phyloP scores from a whole-genome alignment of 2,113 vertebrate genomes.

The cat (Felis catus) region DNA sequence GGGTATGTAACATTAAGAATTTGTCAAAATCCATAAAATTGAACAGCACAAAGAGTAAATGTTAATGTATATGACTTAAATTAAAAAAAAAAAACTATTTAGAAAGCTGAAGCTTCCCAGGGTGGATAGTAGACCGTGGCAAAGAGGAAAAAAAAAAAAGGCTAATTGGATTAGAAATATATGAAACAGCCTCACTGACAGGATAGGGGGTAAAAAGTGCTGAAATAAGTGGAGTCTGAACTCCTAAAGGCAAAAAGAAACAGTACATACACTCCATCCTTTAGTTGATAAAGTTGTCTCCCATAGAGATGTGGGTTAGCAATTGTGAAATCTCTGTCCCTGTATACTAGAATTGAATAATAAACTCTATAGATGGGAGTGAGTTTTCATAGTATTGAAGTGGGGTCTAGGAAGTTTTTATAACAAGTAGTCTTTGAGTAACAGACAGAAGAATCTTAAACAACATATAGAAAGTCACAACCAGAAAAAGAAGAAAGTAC shows the following conservation, averaged over 20 bases:
- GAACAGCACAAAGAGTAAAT: not conserved
- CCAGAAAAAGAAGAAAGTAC: not conserved
- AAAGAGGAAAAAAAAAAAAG: not conserved
- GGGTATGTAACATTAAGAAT: not conserved
- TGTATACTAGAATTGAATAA: not conserved
- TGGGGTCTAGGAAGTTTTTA: not conserved
- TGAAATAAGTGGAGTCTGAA: not conserved
- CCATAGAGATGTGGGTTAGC: not conserved
- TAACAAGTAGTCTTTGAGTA: not conserved
- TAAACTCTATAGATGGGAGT: not conserved
- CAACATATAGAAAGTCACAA: not conserved
- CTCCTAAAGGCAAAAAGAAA: not conserved
- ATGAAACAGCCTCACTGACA: not conserved
- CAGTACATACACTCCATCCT: not conserved
- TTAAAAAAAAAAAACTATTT: not conserved
- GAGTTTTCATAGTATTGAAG: not conserved
- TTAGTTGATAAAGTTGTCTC: not conserved
- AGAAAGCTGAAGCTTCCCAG: not conserved
- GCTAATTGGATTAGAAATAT: not conserved
- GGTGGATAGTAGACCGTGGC: not conserved
- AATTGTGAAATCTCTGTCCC: not conserved
- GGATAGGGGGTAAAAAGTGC: not conserved
- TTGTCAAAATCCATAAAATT: not conserved
- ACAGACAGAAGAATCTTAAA: not conserved
- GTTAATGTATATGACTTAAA: not conserved